Evolutionary conservation across 2,888 invertebrate species (phyloP), one percentile per base, ranked within the genome.

Genomic region (Dione juno): DNA sequence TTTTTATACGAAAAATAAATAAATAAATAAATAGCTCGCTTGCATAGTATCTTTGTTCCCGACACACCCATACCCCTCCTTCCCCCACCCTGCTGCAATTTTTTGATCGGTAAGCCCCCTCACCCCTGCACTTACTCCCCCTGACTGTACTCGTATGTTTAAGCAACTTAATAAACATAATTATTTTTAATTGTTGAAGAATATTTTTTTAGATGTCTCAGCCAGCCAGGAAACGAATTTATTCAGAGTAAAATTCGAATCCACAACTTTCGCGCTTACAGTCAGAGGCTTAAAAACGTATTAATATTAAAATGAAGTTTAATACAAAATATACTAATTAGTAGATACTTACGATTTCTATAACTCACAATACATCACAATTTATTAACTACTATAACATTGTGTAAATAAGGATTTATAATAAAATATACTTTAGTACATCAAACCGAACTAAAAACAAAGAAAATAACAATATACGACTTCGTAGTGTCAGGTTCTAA

Each of bases 291-390:
- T 8, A n/a, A 14, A 35, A 6, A 28, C 1, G 3, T 14, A 21
- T 14, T 28, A 1, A 28, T 21, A 28, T 21, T 9, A 53, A 35
- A 14, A 35, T 28, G 14, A 1, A 35, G n/a, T 35, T 14, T 9
- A 54, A 14, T n/a, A 28, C 28, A 28, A 28, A 28, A 28, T n/a
- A n/a, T 48, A n/a, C 14, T n/a, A 37, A 54, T n/a, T n/a, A 16
- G 28, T 28, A 28, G 28, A 10, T 61, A 61, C 61, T 61, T 28
- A 61, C 45, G 61, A 45, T 61, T 61, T 61, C 43, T 43, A 28
- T 45, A 28, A 43, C n/a, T 1, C 28, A 28, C 28, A 10, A 37
- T 28, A 3, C 6, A 14, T 28, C 28, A 28, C 28, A 28, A 28
- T 28, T 28, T 28, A 28, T 3, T 28, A n/a, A 21, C 5, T 28